phyloP scores from a whole-genome alignment of 2,888 invertebrate species.

The Spisula solida region DNA sequence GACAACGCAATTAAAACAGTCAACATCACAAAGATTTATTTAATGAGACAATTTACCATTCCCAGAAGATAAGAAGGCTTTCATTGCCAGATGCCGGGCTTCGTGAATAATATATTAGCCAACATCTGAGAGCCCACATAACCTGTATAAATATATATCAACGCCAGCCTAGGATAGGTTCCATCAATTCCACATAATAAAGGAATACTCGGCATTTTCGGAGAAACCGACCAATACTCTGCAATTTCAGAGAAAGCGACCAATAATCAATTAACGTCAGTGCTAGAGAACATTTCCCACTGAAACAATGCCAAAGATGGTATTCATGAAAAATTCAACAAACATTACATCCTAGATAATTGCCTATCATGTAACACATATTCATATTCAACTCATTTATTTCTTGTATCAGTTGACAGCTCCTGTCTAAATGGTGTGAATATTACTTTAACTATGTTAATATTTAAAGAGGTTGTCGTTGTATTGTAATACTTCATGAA shows the following conservation, averaged over 20 bases:
- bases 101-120: constrained; percentile 14
- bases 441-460: no score
- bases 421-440: no score
- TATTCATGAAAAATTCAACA: constrained; percentile 23
- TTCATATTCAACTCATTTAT: no score
- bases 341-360: neutral
- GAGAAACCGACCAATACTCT: neutral
- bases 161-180: neutral
- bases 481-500: no score
- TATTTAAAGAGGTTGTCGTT: no score
- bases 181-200: neutral
- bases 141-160: constrained; percentile 12
- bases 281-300: neutral
- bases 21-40: constrained; percentile 18
- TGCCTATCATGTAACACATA: no score
- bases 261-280: constrained; percentile 5
- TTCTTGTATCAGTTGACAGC: no score
- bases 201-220: neutral
- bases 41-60: constrained; percentile 25
- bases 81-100: neutral
- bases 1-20: neutral
- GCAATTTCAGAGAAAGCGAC: neutral
- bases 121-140: neutral
- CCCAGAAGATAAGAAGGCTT: constrained; percentile 17
- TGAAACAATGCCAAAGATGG: neutral